Conservation (phyloP, 2,113 vertebrate species). For the Scalopus aquaticus region DNA sequence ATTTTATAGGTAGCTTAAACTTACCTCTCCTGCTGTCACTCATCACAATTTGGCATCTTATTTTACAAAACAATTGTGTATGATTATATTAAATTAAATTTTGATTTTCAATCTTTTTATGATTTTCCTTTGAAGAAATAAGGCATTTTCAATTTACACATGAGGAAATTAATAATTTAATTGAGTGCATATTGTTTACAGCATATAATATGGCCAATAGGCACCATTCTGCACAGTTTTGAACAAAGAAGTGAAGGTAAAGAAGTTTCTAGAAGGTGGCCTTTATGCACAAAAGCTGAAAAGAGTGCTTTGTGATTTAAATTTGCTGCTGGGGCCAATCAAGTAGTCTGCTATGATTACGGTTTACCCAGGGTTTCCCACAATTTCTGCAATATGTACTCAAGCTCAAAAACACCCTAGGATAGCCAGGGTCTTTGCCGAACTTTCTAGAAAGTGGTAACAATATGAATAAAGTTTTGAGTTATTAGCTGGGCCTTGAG, state of each 20-base stretch:
- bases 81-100: slow-evolving; percentile 19
- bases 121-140: neutral
- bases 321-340: neutral
- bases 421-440: neutral
- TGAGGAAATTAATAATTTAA: neutral
- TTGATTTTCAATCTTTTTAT: slow-evolving; percentile 13
- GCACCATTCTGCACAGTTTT: neutral
- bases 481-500: neutral
- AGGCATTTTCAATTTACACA: slow-evolving; percentile 7
- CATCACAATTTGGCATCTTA: neutral
- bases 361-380: neutral
- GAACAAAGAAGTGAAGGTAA: neutral
- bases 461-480: neutral
- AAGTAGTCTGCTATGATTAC: neutral
- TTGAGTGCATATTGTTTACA: neutral
- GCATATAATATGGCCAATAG: neutral
- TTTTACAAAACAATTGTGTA: neutral
- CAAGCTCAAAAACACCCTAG: slow-evolving; percentile 1
- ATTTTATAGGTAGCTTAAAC: neutral
- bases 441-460: slow-evolving; percentile 7
- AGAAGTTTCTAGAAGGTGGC: neutral
- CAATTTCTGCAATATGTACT: neutral
- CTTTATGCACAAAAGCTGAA: neutral
- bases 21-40: neutral
- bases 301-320: neutral